These are phyloP conservation scores for Polylopha cassiicola DNA, from an alignment of 2,888 invertebrate genomes.

Conservation along the genomic window DNA sequence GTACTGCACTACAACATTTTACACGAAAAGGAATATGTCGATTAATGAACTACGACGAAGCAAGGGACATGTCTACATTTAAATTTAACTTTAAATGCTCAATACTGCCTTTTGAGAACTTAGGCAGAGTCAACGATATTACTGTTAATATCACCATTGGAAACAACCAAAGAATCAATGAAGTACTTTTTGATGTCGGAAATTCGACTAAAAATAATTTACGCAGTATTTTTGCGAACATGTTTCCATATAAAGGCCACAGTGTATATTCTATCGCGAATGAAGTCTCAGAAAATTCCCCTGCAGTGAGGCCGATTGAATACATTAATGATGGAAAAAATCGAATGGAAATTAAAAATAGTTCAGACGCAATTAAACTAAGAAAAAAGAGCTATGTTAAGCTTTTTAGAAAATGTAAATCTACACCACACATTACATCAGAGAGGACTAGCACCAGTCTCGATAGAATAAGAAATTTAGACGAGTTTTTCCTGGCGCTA, in stretches of 20 bases:
- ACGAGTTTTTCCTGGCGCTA: conserved; percentile 58
- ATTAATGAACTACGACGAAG: too few relatives aligned
- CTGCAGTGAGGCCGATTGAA: conserved; percentile 8
- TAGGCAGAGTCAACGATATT: conserved; percentile 6
- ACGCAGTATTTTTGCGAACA: conserved; percentile 8
- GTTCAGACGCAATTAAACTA: conserved; percentile 22
- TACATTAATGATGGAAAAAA: conserved; percentile 13
- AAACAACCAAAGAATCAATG: conserved; percentile 3
- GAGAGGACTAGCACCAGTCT: conserved; percentile 39
- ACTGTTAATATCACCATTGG: conserved; percentile 13
- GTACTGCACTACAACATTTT: too few relatives aligned
- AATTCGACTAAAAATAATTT: conserved; percentile 17
- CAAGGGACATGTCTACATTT: too few relatives aligned
- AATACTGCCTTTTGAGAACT: too few relatives aligned
- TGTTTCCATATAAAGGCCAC: neutral
- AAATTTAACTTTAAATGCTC: too few relatives aligned
- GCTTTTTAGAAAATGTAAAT: conserved; percentile 56
- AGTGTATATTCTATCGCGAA: neutral
- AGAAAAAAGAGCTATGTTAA: conserved; percentile 38
- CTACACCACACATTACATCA: conserved; percentile 39
- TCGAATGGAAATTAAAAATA: conserved; percentile 8
- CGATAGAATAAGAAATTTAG: conserved; percentile 48
- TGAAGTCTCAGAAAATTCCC: neutral
- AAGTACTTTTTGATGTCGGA: neutral
- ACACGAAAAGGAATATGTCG: too few relatives aligned